Percentiles rank a stretch among this genome's conserved stretches.
Evolutionary conservation across 2,797 vertebrate species (phyloP).

Genomic region (Sciaenops ocellatus): DNA sequence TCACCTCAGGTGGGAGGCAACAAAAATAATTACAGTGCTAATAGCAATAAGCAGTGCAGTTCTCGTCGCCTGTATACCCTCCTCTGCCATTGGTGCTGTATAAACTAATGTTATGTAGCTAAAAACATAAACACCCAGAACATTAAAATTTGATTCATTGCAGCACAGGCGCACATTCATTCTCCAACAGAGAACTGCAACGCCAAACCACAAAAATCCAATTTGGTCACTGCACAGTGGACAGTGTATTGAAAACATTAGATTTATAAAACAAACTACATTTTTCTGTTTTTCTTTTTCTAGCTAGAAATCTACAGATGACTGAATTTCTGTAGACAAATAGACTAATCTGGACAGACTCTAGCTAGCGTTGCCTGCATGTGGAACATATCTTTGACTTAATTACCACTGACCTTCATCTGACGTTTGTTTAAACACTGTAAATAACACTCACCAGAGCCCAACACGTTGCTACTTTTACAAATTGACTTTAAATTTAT

Average conservation of each 20-base stretch:
- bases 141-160: neutral
- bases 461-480: neutral
- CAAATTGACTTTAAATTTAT: neutral
- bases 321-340: neutral
- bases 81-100: neutral
- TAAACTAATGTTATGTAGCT: too few relatives aligned
- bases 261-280: constrained; percentile 5
- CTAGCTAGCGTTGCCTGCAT: neutral
- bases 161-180: neutral
- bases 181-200: neutral
- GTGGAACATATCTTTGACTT: neutral
- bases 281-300: neutral
- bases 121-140: neutral
- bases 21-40: neutral
- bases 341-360: neutral
- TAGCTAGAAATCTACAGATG: neutral
- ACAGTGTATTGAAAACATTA: neutral
- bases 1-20: neutral
- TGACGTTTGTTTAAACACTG: neutral
- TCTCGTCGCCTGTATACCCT: neutral
- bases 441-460: constrained; percentile 1
- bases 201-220: neutral
- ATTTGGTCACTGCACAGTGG: neutral
- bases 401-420: constrained; percentile 3
- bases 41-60: neutral